Percentiles rank a stretch among this genome's conserved stretches.
Conservation (phyloP, 2,797 vertebrate genomes). For the Urocyon cinereoargenteus region DNA sequence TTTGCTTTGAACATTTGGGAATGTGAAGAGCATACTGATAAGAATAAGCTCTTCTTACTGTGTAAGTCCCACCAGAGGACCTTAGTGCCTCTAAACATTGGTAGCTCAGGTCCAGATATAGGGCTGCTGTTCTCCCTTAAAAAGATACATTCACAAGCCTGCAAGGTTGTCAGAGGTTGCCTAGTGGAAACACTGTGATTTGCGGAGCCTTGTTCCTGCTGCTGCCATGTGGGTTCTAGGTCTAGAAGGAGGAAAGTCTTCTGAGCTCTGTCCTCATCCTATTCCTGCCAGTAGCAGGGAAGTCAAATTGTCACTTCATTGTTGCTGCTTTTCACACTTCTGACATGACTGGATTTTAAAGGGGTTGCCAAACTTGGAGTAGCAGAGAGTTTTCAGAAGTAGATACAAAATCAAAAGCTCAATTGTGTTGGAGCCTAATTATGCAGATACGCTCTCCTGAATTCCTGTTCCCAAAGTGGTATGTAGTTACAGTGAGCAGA, state of each 20-base stretch:
- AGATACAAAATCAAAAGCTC: slow-evolving; percentile 87
- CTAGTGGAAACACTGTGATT: not conserved
- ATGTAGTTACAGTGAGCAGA: slow-evolving; percentile 88
- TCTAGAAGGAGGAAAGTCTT: slow-evolving; percentile 26
- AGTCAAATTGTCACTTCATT: slow-evolving; percentile 58
- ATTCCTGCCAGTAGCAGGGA: not conserved
- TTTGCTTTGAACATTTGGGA: slow-evolving; percentile 50
- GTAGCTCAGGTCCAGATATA: not conserved
- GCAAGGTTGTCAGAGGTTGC: slow-evolving; percentile 32
- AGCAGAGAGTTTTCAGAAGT: slow-evolving; percentile 76
- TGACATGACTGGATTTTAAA: slow-evolving; percentile 61
- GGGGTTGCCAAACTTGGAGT: slow-evolving; percentile 65
- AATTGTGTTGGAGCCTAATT: slow-evolving; percentile 86
- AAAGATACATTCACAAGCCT: slow-evolving; percentile 25
- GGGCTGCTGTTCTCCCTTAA: slow-evolving; percentile 13
- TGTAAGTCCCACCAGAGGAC: not conserved
- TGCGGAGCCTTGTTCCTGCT: not conserved
- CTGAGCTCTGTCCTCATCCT: slow-evolving; percentile 25
- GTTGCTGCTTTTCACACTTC: slow-evolving; percentile 60
- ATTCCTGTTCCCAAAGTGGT: slow-evolving; percentile 87
- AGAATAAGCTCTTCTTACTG: slow-evolving; percentile 5
- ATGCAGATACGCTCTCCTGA: slow-evolving; percentile 84
- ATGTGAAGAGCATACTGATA: not conserved
- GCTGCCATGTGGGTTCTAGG: not conserved
- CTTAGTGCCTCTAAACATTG: not conserved